Evolutionary conservation across 2,888 invertebrate species (phyloP), one percentile per base, ranked within the genome.

Genomic region (Dermolepida albohirtum): DNA sequence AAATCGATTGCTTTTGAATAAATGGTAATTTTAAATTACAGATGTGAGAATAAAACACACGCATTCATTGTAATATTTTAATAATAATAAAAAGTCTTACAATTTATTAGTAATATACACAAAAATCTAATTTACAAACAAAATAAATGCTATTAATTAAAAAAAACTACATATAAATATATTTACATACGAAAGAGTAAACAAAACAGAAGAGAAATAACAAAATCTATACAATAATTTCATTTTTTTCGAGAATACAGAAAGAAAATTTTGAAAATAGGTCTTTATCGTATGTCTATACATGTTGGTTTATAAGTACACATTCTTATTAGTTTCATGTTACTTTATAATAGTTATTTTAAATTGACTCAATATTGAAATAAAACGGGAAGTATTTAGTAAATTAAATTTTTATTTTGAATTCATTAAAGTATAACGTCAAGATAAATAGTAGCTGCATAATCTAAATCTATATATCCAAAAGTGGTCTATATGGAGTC

Each of bases 181-280:
- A 62, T 62, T 47, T 62, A 62, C 59, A 62, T 34, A 17, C 16
- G 44, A 34, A 43, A 14, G 12, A 17, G 7, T 8, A n/a, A 16
- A 34, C n/a, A 44, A 16, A 34, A 52, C 51, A 54, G 29, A 52
- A 17, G 52, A 54, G n/a, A 54, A 65, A 65, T 44, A 65, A 64
- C 64, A 64, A 65, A 54, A 65, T 54, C 41, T 65, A 52, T 65
- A 65, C 65, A 65, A 49, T 40, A 52, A 43, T 54, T 47, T 52
- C 51, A n/a, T 8, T 34, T 34, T 34, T 34, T 34, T 34, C 6
- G 1, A 5, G 2, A 2, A 34, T 34, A 47, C 10, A 34, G 14
- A 16, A 39, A 47, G 5, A 47, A 29, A 47, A 40, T 34, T 11
- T 49, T 22, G 11, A 27, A 47, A 29, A 62, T 62, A 62, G 39